Conservation (phyloP, 2,797 vertebrate genomes). For the Scolopax bukidnonensis region DNA sequence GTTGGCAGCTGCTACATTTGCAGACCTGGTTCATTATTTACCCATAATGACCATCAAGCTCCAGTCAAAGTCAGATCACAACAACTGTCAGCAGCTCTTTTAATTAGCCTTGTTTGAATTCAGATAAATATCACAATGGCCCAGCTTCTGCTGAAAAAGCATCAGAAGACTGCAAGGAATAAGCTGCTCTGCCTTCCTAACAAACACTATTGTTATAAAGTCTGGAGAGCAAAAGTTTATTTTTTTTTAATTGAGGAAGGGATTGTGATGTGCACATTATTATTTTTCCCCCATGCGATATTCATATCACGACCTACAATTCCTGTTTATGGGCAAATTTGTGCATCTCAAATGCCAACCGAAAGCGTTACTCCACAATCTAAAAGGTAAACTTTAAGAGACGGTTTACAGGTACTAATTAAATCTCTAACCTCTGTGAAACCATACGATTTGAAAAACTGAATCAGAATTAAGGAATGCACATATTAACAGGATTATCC, state of each 20-base stretch:
- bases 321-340: constrained; percentile 19
- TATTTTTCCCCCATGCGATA: background rate
- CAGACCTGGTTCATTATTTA: constrained; percentile 92
- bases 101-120: constrained; percentile 91
- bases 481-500: constrained; percentile 71
- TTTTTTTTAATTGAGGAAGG: background rate
- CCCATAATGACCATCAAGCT: constrained; percentile 95
- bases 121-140: constrained; percentile 88
- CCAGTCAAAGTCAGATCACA: constrained; percentile 88
- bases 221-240: background rate
- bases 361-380: background rate
- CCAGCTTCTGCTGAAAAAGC: constrained; percentile 82
- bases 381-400: constrained; percentile 30
- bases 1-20: constrained; percentile 89
- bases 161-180: constrained; percentile 72
- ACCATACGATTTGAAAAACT: background rate
- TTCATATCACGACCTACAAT: background rate
- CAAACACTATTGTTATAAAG: constrained; percentile 22
- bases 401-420: constrained; percentile 39
- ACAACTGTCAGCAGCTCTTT: constrained; percentile 89
- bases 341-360: background rate
- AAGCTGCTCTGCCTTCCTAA: constrained; percentile 57
- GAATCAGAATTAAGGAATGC: constrained; percentile 65
- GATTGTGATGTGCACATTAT: background rate
- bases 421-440: constrained; percentile 29